Evolutionary conservation across 2,888 invertebrate genomes (phyloP).

Genomic region (Romanomermis culicivorax): DNA sequence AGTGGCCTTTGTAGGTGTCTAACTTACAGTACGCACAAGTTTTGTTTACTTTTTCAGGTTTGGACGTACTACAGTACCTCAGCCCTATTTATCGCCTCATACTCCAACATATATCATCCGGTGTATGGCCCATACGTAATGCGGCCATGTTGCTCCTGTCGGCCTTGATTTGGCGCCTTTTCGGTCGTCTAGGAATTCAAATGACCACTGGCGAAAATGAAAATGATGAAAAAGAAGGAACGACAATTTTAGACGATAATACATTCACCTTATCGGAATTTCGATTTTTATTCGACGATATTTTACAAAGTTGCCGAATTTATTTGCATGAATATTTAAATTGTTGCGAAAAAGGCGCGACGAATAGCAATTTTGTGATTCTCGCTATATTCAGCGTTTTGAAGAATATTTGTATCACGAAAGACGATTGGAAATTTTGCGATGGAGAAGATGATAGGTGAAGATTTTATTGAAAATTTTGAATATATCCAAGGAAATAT

Average conservation of each 20-base stretch:
- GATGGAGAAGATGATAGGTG: too few species aligned
- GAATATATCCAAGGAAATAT: too few species aligned
- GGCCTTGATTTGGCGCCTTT: neutral
- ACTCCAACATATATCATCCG: neutral
- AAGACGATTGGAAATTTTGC: too few species aligned
- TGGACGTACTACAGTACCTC: neutral
- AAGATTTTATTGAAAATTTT: too few species aligned
- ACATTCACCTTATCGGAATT: neutral
- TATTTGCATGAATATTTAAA: too few species aligned
- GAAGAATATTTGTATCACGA: neutral
- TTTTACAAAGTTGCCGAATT: too few species aligned
- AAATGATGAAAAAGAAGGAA: neutral
- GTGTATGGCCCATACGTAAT: neutral
- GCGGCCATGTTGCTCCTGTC: neutral
- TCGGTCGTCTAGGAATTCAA: neutral
- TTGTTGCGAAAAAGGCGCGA: too few species aligned
- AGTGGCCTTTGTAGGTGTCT: too few species aligned
- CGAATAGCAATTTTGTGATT: neutral
- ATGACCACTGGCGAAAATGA: neutral
- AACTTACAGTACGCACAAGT: too few species aligned
- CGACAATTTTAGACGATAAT: neutral
- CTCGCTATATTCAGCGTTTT: neutral
- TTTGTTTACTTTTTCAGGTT: neutral
- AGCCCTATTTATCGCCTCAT: neutral
- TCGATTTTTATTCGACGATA: neutral